These are phyloP conservation scores for Harpalus rufipes DNA, from an alignment of 2,888 invertebrate species.

Conservation along the genomic window DNA sequence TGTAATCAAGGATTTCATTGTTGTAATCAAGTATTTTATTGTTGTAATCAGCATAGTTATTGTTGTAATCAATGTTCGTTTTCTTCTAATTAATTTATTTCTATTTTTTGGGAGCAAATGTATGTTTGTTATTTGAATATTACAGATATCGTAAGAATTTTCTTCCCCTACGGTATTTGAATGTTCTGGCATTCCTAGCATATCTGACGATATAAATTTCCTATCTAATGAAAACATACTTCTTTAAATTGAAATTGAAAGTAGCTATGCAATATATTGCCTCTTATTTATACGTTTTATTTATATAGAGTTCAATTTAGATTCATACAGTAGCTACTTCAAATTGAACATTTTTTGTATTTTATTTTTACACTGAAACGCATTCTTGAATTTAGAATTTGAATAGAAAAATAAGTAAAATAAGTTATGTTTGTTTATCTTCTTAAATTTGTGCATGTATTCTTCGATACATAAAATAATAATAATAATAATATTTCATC, in stretches of 20 bases:
- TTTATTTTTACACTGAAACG: not conserved
- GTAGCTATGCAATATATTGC: slow-evolving; percentile 28
- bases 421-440: too few relatives aligned
- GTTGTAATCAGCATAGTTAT: not conserved
- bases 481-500: too few relatives aligned
- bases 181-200: slow-evolving; percentile 36
- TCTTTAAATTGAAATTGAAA: slow-evolving; percentile 62
- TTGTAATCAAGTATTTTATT: not conserved
- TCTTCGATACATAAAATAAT: too few relatives aligned
- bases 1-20: too few relatives aligned
- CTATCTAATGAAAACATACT: slow-evolving; percentile 60
- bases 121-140: not conserved
- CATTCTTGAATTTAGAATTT: not conserved
- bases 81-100: too few relatives aligned
- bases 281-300: slow-evolving; percentile 47
- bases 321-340: slow-evolving; percentile 15
- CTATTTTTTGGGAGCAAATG: not conserved
- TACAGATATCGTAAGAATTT: not conserved
- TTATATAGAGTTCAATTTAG: slow-evolving; percentile 43
- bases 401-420: not conserved
- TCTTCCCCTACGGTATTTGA: slow-evolving; percentile 42
- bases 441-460: too few relatives aligned
- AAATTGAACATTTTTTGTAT: not conserved
- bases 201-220: slow-evolving; percentile 60
- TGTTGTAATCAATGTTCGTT: not conserved